phyloP scores from a whole-genome alignment of 2,113 vertebrate genomes.

The Anhinga anhinga region DNA sequence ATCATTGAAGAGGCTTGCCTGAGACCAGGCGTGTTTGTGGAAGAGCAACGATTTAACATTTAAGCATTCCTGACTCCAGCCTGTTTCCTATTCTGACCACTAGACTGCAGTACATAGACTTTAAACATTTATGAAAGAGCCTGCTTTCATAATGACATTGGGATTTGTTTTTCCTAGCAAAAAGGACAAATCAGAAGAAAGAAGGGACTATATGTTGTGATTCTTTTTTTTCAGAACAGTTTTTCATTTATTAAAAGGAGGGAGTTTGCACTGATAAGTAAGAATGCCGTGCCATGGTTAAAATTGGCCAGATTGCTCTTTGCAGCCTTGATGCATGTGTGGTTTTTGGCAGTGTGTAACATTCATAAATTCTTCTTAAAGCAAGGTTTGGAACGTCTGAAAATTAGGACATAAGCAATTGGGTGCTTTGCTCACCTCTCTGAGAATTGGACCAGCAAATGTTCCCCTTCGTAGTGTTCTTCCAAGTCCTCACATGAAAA shows the following conservation, averaged over 20 bases:
- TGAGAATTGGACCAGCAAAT: background rate
- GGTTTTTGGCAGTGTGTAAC: background rate
- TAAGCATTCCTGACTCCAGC: background rate
- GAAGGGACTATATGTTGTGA: background rate
- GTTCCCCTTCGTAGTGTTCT: background rate
- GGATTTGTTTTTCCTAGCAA: background rate
- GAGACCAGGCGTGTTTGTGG: background rate
- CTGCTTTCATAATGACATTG: background rate
- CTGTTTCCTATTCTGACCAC: slow-evolving; percentile 25
- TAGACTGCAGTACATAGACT: slow-evolving; percentile 47
- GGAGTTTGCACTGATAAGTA: background rate
- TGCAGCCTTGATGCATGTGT: background rate
- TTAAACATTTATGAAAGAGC: background rate
- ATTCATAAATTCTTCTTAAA: background rate
- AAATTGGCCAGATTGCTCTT: background rate
- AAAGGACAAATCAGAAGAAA: background rate
- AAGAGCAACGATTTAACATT: background rate
- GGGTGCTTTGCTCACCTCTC: background rate
- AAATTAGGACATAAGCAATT: background rate
- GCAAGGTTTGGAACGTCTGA: background rate
- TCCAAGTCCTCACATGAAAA: background rate
- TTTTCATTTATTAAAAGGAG: background rate
- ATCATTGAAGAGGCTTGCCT: background rate
- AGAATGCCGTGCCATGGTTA: background rate
- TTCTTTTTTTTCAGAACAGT: background rate